Conservation (phyloP, 2,888 invertebrate species). For the Orthonychiurus folsomi region DNA sequence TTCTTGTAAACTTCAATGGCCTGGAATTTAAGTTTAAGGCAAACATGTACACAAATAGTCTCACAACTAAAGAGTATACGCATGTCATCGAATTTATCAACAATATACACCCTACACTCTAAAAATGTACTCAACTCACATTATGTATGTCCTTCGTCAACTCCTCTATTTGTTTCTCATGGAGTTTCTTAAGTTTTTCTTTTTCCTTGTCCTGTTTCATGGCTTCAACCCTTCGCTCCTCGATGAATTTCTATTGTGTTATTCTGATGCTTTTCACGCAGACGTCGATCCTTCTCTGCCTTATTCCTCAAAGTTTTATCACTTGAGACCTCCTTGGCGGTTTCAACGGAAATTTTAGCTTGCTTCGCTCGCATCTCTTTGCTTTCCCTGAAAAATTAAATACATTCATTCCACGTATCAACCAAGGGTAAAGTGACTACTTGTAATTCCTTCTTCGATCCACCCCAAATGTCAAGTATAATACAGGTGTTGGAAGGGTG, state of each 20-base stretch:
- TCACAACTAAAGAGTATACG: background rate
- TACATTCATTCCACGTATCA: background rate
- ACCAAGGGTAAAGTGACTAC: background rate
- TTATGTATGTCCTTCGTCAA: slow-evolving; percentile 77
- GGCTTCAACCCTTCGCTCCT: slow-evolving; percentile 77
- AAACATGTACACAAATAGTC: background rate
- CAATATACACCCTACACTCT: no score
- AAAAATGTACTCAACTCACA: slow-evolving; percentile 48
- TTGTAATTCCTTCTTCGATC: no score
- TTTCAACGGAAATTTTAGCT: slow-evolving; percentile 93
- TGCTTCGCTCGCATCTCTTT: slow-evolving; percentile 92
- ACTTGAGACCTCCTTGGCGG: slow-evolving; percentile 86
- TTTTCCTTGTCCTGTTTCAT: slow-evolving; percentile 86
- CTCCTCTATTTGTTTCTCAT: slow-evolving; percentile 85
- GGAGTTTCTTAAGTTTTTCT: slow-evolving; percentile 81
- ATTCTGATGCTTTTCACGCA: slow-evolving; percentile 91
- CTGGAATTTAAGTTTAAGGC: no score
- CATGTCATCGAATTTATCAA: background rate
- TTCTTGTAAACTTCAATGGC: slow-evolving; percentile 88
- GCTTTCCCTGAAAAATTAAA: slow-evolving; percentile 58
- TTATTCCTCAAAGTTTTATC: slow-evolving; percentile 94
- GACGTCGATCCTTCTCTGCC: slow-evolving; percentile 87
- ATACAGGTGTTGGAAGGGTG: no score
- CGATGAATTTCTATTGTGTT: slow-evolving; percentile 96
- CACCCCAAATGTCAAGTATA: no score